These are phyloP conservation scores for Siderastrea siderea DNA, from an alignment of 92 coral and sea anemone genomes.

Conservation along the genomic window DNA sequence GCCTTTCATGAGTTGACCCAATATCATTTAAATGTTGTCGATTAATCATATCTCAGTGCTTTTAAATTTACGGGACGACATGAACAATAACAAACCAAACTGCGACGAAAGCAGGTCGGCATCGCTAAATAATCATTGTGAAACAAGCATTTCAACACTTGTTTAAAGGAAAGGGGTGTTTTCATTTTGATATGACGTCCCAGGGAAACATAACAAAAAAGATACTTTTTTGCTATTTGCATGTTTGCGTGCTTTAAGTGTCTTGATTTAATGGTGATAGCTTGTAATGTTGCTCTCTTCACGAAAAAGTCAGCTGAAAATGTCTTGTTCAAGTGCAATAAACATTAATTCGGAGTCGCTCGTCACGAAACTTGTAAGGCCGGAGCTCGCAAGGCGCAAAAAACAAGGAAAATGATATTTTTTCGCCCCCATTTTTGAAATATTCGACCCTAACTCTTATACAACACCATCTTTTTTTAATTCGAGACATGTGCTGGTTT, in stretches of 20 bases:
- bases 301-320: conserved; percentile 7
- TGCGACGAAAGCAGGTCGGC: neutral
- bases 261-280: conserved; percentile 4
- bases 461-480: neutral
- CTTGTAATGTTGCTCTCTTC: conserved; percentile 5
- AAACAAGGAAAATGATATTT: neutral
- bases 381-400: neutral
- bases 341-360: conserved; percentile 8
- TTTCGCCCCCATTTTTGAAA: neutral
- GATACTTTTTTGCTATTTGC: neutral
- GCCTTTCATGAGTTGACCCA: neutral
- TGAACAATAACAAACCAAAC: neutral
- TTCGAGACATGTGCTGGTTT: neutral
- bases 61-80: neutral
- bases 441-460: neutral
- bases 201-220: neutral
- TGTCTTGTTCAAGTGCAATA: conserved; percentile 12
- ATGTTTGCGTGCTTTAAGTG: conserved; percentile 8
- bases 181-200: too few relatives aligned
- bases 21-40: conserved; percentile 17
- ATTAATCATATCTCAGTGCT: neutral
- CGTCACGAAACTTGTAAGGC: conserved; percentile 19
- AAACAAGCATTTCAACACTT: neutral
- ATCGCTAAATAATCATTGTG: neutral
- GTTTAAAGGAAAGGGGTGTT: neutral